Evolutionary conservation across 2,113 vertebrate genomes (phyloP).

Genomic region (Thryonomys swinderianus): DNA sequence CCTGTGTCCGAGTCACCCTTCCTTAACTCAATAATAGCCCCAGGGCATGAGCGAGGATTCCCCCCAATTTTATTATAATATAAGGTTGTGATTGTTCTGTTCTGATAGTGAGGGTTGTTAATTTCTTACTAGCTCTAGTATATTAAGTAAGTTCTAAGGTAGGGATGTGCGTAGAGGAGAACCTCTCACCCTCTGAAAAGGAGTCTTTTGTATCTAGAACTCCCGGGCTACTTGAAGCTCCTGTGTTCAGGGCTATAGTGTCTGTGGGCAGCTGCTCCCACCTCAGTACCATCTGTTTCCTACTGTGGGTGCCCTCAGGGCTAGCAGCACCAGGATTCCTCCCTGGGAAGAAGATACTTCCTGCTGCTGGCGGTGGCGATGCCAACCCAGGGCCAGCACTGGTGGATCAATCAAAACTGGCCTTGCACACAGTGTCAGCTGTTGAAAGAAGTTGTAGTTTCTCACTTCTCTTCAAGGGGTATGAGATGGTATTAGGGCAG

Average conservation of each 20-base stretch:
- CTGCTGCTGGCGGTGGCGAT: accelerated
- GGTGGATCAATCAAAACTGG: accelerated
- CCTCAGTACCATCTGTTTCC: accelerated
- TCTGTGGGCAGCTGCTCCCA: not conserved
- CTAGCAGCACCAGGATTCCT: accelerated
- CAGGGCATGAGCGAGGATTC: not conserved
- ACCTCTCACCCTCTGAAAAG: not conserved
- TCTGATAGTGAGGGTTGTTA: not conserved
- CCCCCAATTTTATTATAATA: not conserved
- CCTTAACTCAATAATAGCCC: not conserved
- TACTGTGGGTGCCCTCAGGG: accelerated
- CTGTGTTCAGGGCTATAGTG: accelerated
- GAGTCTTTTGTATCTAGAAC: not conserved
- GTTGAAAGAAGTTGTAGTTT: not conserved
- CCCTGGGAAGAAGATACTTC: accelerated
- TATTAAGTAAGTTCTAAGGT: not conserved
- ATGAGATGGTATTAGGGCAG: not conserved
- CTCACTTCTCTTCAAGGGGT: not conserved
- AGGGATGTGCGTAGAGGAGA: too few species aligned
- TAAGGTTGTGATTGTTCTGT: not conserved
- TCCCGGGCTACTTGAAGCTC: too few species aligned
- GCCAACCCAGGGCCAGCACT: not conserved
- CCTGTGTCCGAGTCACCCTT: not conserved
- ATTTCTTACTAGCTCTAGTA: too few species aligned
- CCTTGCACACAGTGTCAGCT: not conserved